Percentiles rank a stretch among this genome's conserved stretches.
phyloP scores from a whole-genome alignment of 2,797 vertebrate species.

The Anableps anableps region DNA sequence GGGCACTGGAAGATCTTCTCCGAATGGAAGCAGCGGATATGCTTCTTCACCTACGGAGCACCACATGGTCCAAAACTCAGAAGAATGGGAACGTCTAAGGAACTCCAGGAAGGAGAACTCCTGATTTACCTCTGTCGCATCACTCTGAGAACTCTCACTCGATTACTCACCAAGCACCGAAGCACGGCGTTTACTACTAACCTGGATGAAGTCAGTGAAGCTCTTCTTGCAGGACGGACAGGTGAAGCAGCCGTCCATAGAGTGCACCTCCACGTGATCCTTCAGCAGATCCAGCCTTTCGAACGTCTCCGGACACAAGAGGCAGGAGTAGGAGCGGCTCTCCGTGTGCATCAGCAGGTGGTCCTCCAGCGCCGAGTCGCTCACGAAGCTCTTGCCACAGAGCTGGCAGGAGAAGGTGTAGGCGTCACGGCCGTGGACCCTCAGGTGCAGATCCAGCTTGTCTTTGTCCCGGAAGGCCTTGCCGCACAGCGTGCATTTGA shows the following conservation, averaged over 20 bases:
- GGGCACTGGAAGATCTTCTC: constrained; percentile 97
- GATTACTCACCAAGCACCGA: too few species aligned
- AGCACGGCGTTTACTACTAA: constrained; percentile 73
- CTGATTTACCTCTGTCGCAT: too few species aligned
- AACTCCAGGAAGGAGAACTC: background rate
- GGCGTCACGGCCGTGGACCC: constrained; percentile 92
- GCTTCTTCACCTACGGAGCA: constrained; percentile 91
- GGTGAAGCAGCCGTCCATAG: constrained; percentile 90
- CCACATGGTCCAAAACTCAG: constrained; percentile 10
- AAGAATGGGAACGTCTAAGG: background rate
- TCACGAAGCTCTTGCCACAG: constrained; percentile 94
- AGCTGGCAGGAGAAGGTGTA: constrained; percentile 93
- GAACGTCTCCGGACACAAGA: constrained; percentile 92
- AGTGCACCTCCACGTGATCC: constrained; percentile 93
- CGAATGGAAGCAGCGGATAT: constrained; percentile 97
- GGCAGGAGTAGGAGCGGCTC: constrained; percentile 95
- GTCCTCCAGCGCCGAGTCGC: constrained; percentile 88
- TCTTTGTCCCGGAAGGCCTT: constrained; percentile 98
- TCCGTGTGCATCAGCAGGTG: constrained; percentile 94
- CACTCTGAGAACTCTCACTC: too few species aligned
- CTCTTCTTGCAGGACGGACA: constrained; percentile 97
- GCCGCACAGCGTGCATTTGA: constrained; percentile 95
- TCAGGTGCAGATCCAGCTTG: constrained; percentile 94
- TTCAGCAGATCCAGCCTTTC: constrained; percentile 94
- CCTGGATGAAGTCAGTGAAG: constrained; percentile 97